A percentile compares a stretch with the other conserved stretches of the same genome.
These are phyloP conservation scores for Microtus pennsylvanicus DNA, from an alignment of 2,113 vertebrate species.

Conservation along the genomic window DNA sequence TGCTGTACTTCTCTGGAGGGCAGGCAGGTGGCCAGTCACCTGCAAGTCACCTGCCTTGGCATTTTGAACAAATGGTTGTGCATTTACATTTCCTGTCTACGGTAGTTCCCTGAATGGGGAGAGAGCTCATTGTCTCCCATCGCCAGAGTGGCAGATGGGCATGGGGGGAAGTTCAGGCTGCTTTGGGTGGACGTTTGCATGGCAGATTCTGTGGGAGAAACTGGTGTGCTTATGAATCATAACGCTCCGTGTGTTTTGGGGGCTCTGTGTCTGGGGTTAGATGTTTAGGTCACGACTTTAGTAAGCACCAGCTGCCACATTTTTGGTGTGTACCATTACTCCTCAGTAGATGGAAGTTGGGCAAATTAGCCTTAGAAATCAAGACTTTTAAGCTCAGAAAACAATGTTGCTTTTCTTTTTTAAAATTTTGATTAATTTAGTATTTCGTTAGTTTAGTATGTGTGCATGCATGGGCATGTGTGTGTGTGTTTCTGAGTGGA, in stretches of 20 bases:
- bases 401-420: neutral
- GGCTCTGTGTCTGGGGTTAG: slow-evolving; percentile 9
- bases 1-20: neutral
- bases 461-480: neutral
- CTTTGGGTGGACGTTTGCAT: neutral
- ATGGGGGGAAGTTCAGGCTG: neutral
- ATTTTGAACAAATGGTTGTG: neutral
- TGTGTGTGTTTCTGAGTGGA: neutral
- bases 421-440: neutral
- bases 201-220: neutral
- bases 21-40: neutral
- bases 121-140: slow-evolving; percentile 1
- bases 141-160: neutral
- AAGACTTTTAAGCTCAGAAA: slow-evolving; percentile 52
- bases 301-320: neutral
- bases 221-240: neutral
- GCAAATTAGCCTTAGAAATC: slow-evolving; percentile 37
- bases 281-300: neutral
- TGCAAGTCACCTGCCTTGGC: neutral
- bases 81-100: slow-evolving; percentile 34
- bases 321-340: neutral
- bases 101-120: neutral
- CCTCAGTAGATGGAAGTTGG: neutral
- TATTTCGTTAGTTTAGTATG: too few relatives aligned
- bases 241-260: neutral